Evolutionary conservation across 2,888 invertebrate genomes (phyloP), one percentile per base, ranked within the genome.

Genomic region (Rhabditoides inermis): DNA sequence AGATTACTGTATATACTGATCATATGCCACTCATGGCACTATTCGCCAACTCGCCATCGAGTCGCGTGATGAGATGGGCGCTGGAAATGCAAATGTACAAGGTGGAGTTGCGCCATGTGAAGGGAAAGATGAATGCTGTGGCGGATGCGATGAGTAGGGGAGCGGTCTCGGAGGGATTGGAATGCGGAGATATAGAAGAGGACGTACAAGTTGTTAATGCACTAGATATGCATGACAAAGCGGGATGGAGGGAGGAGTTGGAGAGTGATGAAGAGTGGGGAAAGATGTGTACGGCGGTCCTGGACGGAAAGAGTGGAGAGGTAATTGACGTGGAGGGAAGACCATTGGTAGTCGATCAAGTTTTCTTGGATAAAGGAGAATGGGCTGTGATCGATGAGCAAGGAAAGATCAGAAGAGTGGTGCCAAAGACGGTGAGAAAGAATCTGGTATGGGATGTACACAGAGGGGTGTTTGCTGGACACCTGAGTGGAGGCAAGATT

Each of bases 1-100:
- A 51, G n/a, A 36, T 53, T 18, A 40, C 42, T 1, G 49, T 61
- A 6, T 25, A 28, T 26, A 62, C 61, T 0, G 61, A 61, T 23
- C 61, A 61, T 35, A 22, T 42, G 18, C 57, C 62, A 3, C 36
- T 62, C 22, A 10, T 45, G 1, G 27, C 39, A 5, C 23, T 55
- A 15, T 51, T 50, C 44, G 35, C 26, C 18, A 30, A 26, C 10
- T 26, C 39, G 15, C 25, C 37, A 35, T 42, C 49, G 7, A 27
- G 35, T 37, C 37, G 51, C 25, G 18, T 55, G 42, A 15, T 55
- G 12, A 3, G 55, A 12, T 55, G 55, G 55, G 27, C 36, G 15
- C 26, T 55, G 3, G 30, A 44, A 3, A 23, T 55, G 7, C 45
- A 51, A 50, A 35, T 32, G 2, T 47, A 32, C 22, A 6, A 45